Evolutionary conservation across 2,888 invertebrate genomes (phyloP).

Genomic region (Cerceris rybyensis): DNA sequence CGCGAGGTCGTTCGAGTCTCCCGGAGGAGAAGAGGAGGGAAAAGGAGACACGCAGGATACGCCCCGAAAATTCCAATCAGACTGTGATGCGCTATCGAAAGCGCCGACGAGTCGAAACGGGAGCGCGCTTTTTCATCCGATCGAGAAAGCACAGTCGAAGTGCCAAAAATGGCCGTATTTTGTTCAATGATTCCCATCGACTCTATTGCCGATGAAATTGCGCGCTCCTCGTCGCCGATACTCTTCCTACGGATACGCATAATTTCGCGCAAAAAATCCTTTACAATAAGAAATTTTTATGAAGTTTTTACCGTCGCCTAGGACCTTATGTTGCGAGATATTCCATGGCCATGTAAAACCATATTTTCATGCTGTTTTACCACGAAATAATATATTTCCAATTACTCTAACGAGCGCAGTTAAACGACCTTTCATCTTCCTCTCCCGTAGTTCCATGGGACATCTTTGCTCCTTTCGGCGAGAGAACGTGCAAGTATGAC

Average conservation of each 20-base stretch:
- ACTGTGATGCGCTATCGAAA: slow-evolving; percentile 39
- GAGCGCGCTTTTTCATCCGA: background rate
- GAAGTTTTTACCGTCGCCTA: too few species aligned
- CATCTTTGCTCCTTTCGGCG: background rate
- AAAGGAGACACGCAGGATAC: background rate
- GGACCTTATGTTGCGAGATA: background rate
- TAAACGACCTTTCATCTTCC: background rate
- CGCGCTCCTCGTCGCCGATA: too few species aligned
- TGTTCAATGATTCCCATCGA: too few species aligned
- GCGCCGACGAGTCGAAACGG: background rate
- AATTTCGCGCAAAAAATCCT: too few species aligned
- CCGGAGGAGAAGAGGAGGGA: background rate
- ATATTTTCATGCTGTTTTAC: slow-evolving; percentile 18
- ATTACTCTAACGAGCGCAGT: background rate
- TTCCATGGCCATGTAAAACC: slow-evolving; percentile 1
- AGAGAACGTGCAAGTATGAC: background rate
- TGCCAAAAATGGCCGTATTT: too few species aligned
- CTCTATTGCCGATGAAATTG: background rate
- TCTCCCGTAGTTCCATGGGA: background rate
- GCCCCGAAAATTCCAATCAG: slow-evolving; percentile 27
- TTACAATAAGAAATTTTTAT: too few species aligned
- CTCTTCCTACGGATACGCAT: too few species aligned
- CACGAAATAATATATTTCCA: background rate
- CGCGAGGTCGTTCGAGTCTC: slow-evolving; percentile 4
- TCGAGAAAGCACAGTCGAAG: too few species aligned